Evolutionary conservation across 2,888 invertebrate species (phyloP).

Genomic region (Lycophotia porphyrea): DNA sequence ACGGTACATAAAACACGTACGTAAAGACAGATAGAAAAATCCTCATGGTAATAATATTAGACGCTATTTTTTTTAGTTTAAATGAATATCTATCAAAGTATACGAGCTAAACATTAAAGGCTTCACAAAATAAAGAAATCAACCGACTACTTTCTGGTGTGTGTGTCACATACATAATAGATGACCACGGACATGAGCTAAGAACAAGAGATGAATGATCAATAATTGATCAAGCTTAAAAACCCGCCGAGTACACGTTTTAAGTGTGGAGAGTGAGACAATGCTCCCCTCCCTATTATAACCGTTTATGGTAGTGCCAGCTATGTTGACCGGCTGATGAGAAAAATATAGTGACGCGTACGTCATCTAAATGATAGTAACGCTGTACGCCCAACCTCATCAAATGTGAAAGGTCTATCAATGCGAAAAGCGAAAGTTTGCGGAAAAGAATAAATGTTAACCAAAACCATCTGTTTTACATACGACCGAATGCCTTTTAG

Average conservation of each 20-base stretch:
- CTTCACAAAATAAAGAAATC: not conserved
- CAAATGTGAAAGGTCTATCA: constrained; percentile 60
- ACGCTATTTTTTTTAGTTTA: not conserved
- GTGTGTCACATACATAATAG: not conserved
- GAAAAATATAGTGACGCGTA: constrained; percentile 20
- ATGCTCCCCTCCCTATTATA: constrained; percentile 8
- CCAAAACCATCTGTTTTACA: constrained; percentile 48
- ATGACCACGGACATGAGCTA: constrained; percentile 4
- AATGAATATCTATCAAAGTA: not conserved
- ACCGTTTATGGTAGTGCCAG: constrained; percentile 12
- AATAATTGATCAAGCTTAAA: constrained; percentile 32
- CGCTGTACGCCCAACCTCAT: constrained; percentile 32
- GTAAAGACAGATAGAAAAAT: not conserved
- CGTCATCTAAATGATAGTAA: constrained; percentile 37
- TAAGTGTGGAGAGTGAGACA: constrained; percentile 19
- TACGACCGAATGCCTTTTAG: constrained; percentile 24
- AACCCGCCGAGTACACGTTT: constrained; percentile 2
- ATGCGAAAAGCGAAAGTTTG: constrained; percentile 54
- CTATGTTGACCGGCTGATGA: not conserved
- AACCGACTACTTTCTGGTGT: not conserved
- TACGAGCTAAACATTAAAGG: not conserved
- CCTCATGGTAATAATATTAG: not conserved
- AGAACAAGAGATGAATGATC: constrained; percentile 30
- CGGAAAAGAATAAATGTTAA: constrained; percentile 33
- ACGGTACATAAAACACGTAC: not conserved